Percentiles rank a stretch among this genome's conserved stretches.
Evolutionary conservation across 1,140 invertebrate genomes (phyloP).

Genomic region (Tetragnatha versicolor): DNA sequence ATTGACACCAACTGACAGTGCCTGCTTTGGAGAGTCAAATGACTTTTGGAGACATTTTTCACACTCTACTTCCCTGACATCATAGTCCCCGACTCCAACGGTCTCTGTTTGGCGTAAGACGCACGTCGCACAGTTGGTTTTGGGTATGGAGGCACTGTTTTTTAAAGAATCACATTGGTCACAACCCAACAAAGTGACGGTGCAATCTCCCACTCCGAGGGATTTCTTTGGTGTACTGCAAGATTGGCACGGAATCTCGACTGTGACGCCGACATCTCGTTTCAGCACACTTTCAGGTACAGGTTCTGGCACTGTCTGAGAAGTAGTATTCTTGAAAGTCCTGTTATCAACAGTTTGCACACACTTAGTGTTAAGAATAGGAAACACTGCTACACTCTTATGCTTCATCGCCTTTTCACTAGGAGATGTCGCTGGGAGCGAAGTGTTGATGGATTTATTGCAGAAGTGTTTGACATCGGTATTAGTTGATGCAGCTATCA

Average conservation of each 20-base stretch:
- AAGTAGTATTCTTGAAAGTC: not conserved
- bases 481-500: constrained; percentile 3
- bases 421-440: not conserved
- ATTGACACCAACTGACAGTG: constrained; percentile 42
- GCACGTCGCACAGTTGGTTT: constrained; percentile 47
- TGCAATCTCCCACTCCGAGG: constrained; percentile 63
- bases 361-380: constrained; percentile 4
- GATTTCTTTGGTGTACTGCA: constrained; percentile 65
- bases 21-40: not conserved
- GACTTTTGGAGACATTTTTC: constrained; percentile 45
- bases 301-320: not conserved
- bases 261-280: constrained; percentile 64
- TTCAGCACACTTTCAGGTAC: not conserved
- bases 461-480: constrained; percentile 4
- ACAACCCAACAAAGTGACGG: constrained; percentile 48
- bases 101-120: constrained; percentile 56
- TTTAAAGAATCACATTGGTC: constrained; percentile 56
- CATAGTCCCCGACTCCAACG: constrained; percentile 57
- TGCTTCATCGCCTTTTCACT: not conserved
- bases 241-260: constrained; percentile 67
- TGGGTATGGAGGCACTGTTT: not conserved
- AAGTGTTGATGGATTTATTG: constrained; percentile 18
- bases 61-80: constrained; percentile 55
- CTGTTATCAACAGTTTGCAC: constrained; percentile 27
- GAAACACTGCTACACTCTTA: constrained; percentile 10